Conservation (phyloP, 2,888 invertebrate species). For the Marronus borbonicus region DNA sequence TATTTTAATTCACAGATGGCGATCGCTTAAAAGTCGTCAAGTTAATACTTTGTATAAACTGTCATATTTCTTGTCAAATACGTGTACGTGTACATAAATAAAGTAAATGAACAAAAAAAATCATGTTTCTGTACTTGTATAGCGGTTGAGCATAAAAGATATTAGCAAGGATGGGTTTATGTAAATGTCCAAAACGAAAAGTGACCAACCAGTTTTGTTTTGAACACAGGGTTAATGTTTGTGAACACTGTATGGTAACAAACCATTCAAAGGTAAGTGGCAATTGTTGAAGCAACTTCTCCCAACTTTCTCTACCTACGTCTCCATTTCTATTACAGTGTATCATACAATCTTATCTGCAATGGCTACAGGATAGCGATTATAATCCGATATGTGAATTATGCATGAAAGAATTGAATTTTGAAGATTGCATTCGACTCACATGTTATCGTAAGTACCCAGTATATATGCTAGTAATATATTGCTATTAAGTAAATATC, state of each 20-base stretch:
- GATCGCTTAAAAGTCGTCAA: conserved; percentile 5
- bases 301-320: background rate
- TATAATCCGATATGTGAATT: conserved; percentile 95
- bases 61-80: conserved; percentile 44
- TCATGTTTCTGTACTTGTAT: conserved; percentile 38
- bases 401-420: conserved; percentile 86
- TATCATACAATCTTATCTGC: conserved; percentile 97
- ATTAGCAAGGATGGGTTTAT: conserved; percentile 87
- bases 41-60: conserved; percentile 5
- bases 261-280: conserved; percentile 92
- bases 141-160: conserved; percentile 41
- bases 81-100: conserved; percentile 50
- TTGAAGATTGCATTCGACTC: conserved; percentile 89
- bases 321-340: conserved; percentile 79
- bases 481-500: too few relatives aligned
- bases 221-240: conserved; percentile 99
- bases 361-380: conserved; percentile 98
- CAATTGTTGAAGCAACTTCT: background rate
- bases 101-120: conserved; percentile 27
- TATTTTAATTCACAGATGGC: conserved; percentile 26
- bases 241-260: conserved; percentile 97
- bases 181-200: conserved; percentile 97
- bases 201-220: conserved; percentile 99
- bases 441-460: conserved; percentile 91
- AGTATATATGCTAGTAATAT: background rate